Evolutionary conservation across 1,140 invertebrate genomes (phyloP), one percentile per base, ranked within the genome.

Genomic region (Yoshiicerus persimilis): DNA sequence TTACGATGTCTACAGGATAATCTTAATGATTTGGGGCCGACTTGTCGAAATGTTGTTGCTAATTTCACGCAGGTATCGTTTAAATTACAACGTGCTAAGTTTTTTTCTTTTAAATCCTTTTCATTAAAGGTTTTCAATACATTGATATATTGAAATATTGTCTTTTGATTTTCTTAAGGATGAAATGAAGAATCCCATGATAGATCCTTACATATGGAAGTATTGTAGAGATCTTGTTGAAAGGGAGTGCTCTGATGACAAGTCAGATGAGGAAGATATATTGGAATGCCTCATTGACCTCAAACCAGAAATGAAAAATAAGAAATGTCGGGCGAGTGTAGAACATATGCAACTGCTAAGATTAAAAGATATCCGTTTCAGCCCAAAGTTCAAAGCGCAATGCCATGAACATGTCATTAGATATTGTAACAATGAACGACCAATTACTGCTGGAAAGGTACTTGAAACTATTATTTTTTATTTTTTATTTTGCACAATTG

Each of bases 261-360:
- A 88, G 25, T 86, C 83, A 9, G 93, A 94, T 47, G 92, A 94
- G 88, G 93, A 92, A 27, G 93, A 98, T 90, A 95, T 99, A 89
- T 96, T 99, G 95, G 96, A 98, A 70, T 99, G 98, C 93, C 93
- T 99, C 4, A 97, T 99, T 87, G 93, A 95, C 87, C 96, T 98
- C 91, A 99, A 99, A 94, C 97, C 98, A 92, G 95, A 98, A 91
- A 93, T 94, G 30, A 95, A 96, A 92, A 91, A 92, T 92, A 93
- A 94, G 5, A 98, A 98, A 92, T 99, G 99, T 93, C 94, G 96
- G 89, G 96, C 96, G 32, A 97, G 97, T 87, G 96, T 99, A 34
- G 98, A 99, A 93, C 98, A 99, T 93, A 96, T 97, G 91, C 96
- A 98, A 93, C 93, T 98, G 66, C 96, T 99, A 80, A 96, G 97